Conservation (phyloP, 2,113 vertebrate species). For the Clarias gariepinus region DNA sequence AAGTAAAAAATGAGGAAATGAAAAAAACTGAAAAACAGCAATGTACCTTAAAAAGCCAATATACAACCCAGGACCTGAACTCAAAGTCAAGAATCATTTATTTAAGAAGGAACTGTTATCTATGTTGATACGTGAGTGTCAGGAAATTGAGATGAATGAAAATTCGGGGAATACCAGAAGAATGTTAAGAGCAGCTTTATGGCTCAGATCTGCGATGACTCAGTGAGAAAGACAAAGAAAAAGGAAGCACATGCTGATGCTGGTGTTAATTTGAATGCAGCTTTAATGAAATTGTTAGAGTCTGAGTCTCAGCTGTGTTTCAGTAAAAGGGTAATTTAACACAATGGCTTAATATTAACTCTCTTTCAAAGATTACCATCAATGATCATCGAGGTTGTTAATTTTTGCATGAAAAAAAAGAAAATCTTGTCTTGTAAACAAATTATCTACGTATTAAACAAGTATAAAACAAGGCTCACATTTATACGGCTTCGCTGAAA, state of each 20-base stretch:
- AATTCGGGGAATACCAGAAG: neutral
- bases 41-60: no score
- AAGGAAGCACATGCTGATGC: neutral
- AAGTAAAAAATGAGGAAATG: no score
- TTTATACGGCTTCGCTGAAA: constrained; percentile 5
- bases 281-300: neutral
- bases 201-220: constrained; percentile 2
- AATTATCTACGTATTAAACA: constrained; percentile 12
- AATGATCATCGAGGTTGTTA: neutral
- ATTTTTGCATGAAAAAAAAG: neutral
- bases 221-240: neutral
- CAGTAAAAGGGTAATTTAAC: neutral
- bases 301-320: neutral
- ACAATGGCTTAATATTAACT: neutral
- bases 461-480: neutral
- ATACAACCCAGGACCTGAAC: neutral
- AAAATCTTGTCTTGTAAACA: constrained; percentile 1
- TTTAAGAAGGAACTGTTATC: neutral
- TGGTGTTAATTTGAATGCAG: neutral
- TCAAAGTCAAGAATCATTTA: neutral
- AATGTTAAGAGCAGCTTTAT: neutral
- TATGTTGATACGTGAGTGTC: neutral
- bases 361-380: neutral
- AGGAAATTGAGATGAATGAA: neutral
- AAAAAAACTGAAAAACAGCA: no score